A percentile compares a stretch with the other conserved stretches of the same genome.
These are phyloP conservation scores for Linyphia triangularis DNA, from an alignment of 2,888 invertebrate genomes.

Conservation along the genomic window DNA sequence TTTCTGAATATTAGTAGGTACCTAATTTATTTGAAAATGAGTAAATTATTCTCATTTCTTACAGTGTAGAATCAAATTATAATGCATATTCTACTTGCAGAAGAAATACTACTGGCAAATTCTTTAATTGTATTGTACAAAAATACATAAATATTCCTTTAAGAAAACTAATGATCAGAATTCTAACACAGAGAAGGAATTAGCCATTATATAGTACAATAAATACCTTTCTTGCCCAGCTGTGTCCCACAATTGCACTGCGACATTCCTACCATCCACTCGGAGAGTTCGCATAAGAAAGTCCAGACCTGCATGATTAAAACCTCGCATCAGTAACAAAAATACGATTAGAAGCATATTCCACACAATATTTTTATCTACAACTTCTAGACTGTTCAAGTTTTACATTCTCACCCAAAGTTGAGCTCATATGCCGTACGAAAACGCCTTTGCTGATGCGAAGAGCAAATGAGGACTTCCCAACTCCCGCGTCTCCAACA, in stretches of 20 bases:
- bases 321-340: background rate
- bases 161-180: too few relatives aligned
- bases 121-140: too few relatives aligned
- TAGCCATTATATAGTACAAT: background rate
- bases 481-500: constrained; percentile 84
- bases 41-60: too few relatives aligned
- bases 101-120: too few relatives aligned
- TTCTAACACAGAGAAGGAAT: too few relatives aligned
- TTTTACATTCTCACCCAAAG: constrained; percentile 81
- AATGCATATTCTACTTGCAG: too few relatives aligned
- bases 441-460: constrained; percentile 83
- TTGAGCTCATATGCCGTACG: constrained; percentile 82
- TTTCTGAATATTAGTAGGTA: too few relatives aligned
- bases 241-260: constrained; percentile 83
- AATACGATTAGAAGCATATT: background rate
- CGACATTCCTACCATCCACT: constrained; percentile 82
- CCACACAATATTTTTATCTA: background rate
- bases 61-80: too few relatives aligned
- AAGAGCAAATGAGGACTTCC: constrained; percentile 84
- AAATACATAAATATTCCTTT: too few relatives aligned
- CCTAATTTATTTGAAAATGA: too few relatives aligned
- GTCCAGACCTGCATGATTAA: constrained; percentile 81
- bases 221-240: constrained; percentile 83
- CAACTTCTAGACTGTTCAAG: background rate
- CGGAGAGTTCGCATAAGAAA: constrained; percentile 83